Conservation (phyloP, 2,113 vertebrate genomes). For the Rhegmatorhina hoffmannsi region DNA sequence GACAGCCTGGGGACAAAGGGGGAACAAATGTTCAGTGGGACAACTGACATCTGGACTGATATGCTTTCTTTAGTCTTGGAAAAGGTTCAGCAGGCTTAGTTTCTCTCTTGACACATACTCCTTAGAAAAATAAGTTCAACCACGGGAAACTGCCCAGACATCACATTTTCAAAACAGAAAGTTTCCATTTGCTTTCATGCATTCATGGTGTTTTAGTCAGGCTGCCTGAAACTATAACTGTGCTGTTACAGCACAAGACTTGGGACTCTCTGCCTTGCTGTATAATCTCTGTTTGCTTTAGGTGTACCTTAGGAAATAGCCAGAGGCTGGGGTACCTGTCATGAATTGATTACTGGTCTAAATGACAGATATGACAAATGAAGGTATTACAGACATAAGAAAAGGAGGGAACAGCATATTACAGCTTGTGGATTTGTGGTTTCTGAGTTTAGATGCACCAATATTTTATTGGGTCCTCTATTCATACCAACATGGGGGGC, state of each 20-base stretch:
- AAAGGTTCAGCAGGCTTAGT: slow-evolving; percentile 33
- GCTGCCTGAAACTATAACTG: slow-evolving; percentile 18
- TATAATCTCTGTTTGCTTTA: slow-evolving; percentile 20
- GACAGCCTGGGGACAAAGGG: slow-evolving; percentile 6
- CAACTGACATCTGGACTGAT: slow-evolving; percentile 17
- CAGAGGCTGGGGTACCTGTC: background rate
- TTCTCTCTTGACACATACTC: slow-evolving; percentile 22
- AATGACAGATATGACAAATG: background rate
- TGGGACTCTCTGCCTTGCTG: background rate
- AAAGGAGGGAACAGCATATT: background rate
- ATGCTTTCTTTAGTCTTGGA: slow-evolving; percentile 42
- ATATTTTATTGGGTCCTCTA: background rate
- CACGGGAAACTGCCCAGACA: slow-evolving; percentile 37
- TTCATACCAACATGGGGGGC: background rate
- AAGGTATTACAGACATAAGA: background rate
- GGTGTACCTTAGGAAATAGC: slow-evolving; percentile 4
- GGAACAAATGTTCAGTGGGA: slow-evolving; percentile 12
- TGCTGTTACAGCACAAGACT: background rate
- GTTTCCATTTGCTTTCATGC: slow-evolving; percentile 45
- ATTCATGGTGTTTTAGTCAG: background rate
- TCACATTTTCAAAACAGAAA: slow-evolving; percentile 49
- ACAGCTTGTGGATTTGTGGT: background rate
- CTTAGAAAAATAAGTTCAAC: slow-evolving; percentile 51
- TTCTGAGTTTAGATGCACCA: slow-evolving; percentile 28
- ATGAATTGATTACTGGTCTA: background rate